Conservation (phyloP, 1,140 invertebrate genomes). For the Druon quercuslanigerum region DNA sequence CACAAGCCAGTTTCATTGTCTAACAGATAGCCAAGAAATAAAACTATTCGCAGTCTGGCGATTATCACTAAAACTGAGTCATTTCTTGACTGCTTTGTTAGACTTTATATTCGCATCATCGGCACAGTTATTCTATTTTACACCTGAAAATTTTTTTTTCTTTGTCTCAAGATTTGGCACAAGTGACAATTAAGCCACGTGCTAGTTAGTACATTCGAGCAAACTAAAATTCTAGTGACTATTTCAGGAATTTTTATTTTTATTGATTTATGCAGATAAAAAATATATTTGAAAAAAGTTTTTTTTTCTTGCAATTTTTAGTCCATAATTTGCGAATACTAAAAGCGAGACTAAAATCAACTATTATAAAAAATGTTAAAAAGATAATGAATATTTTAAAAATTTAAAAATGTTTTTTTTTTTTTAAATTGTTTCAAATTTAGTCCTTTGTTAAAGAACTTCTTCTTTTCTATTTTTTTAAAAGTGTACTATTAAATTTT, state of each 20-base stretch:
- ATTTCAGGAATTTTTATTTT: not conserved
- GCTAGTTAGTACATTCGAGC: not conserved
- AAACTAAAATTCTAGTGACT: not conserved
- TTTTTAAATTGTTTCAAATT: too few relatives aligned
- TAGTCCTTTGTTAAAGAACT: too few relatives aligned
- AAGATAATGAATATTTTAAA: too few relatives aligned
- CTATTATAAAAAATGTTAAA: too few relatives aligned
- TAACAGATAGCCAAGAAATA: too few relatives aligned
- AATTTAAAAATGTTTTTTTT: too few relatives aligned
- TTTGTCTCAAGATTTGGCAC: constrained; percentile 4
- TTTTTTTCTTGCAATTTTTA: too few relatives aligned
- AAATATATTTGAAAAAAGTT: too few relatives aligned
- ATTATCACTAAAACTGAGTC: constrained; percentile 9
- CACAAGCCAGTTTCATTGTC: not conserved
- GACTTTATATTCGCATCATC: not conserved
- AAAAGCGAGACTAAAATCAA: too few relatives aligned
- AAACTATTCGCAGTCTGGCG: not conserved
- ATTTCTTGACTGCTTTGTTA: not conserved
- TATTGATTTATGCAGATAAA: not conserved
- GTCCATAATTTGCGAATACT: too few relatives aligned
- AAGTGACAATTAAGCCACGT: not conserved
- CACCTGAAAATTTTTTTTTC: not conserved
- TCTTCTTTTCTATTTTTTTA: too few relatives aligned
- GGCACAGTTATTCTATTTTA: not conserved
- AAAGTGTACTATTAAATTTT: too few relatives aligned